Evolutionary conservation across 2,888 invertebrate species (phyloP), one percentile per base, ranked within the genome.

Genomic region (Galeruca laticollis): DNA sequence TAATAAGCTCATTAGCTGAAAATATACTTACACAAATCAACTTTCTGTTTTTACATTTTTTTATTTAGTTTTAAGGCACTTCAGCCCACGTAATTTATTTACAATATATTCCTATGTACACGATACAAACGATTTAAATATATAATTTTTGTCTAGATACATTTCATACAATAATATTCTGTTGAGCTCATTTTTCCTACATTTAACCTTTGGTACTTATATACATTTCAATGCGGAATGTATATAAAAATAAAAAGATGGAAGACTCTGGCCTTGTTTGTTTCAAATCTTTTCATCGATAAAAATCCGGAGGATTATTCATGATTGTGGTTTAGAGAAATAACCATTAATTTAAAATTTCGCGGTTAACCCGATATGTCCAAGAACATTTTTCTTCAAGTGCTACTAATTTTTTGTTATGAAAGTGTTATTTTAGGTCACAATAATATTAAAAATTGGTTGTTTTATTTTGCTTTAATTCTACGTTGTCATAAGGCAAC

Each of bases 101-200:
- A 80, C 75, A 77, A 69, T 65, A 60, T 26, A 71, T 72, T 74
- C 72, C 79, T 81, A 80, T 80, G 80, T 80, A 80, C 80, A 76
- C 68, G 63, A 61, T 68, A 64, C 62, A 72, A 65, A 37, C 63
- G 70, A 72, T 56, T 70, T 26, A 26, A 26, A 26, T 26, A 26
- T 26, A 1, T 26, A 26, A 5, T 26, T 52, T 69, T 59, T 61
- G 40, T 69, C 62, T 68, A 60, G 26, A 67, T 64, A 68, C 26
- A 71, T 68, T 66, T 60, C 60, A 61, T 72, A 72, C 51, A 74
- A 70, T 77, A 77, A 77, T 76, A 78, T 71, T 67, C 6, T 26
- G 37, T 70, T 74, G 71, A 75, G 73, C 73, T 68, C 64, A 57
- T 62, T 26, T 26, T 26, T 5, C 26, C 26, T 66, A 68, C 68